Evolutionary conservation across 2,888 invertebrate species (phyloP).

Genomic region (Drosophila nr. medialis): DNA sequence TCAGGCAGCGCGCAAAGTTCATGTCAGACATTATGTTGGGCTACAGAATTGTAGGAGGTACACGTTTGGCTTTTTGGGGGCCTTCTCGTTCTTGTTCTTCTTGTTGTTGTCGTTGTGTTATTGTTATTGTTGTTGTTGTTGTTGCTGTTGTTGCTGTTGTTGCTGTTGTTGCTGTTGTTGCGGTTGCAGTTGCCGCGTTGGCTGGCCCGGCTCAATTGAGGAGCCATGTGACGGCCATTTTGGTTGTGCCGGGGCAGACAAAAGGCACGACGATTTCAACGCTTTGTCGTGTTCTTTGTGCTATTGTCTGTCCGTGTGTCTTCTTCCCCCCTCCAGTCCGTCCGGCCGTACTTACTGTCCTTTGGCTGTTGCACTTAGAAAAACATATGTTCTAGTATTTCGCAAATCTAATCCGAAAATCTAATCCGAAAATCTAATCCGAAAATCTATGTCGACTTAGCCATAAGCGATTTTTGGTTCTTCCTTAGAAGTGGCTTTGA

Average conservation of each 20-base stretch:
- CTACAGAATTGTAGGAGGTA: constrained; percentile 58
- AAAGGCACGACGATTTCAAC: constrained; percentile 83
- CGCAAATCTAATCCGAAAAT: background rate
- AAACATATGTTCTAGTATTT: background rate
- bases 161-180: constrained; percentile 30
- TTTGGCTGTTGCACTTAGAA: constrained; percentile 11
- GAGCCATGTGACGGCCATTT: constrained; percentile 56
- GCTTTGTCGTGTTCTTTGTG: constrained; percentile 81
- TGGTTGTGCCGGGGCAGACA: constrained; percentile 66
- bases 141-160: constrained; percentile 30
- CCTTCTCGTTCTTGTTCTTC: constrained; percentile 13
- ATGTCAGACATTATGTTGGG: constrained; percentile 80
- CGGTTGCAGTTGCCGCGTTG: constrained; percentile 50
- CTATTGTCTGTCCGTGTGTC: constrained; percentile 49
- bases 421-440: background rate
- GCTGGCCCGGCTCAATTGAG: constrained; percentile 50
- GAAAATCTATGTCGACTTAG: background rate
- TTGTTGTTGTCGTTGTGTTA: constrained; percentile 33
- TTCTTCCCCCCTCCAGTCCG: background rate
- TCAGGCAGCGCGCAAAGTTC: constrained; percentile 82
- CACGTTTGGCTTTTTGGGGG: constrained; percentile 46
- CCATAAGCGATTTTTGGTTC: background rate
- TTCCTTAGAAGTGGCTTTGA: background rate
- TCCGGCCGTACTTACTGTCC: constrained; percentile 11
- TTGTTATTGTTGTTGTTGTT: constrained; percentile 16